Evolutionary conservation across 2,113 vertebrate genomes (phyloP).

Genomic region (Rhombomys opimus): DNA sequence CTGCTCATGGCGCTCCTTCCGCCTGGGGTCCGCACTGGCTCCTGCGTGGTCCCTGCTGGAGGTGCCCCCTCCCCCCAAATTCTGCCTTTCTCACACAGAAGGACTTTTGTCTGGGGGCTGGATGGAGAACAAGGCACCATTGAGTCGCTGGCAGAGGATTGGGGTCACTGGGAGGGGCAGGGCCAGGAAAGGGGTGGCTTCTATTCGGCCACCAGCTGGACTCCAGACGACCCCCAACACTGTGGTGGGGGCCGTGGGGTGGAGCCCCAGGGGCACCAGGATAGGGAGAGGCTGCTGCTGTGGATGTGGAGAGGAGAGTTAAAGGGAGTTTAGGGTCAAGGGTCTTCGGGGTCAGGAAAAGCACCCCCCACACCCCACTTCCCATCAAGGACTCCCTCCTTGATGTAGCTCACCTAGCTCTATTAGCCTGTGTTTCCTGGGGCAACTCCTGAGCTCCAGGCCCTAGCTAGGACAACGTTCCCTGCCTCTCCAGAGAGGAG

Average conservation of each 20-base stretch:
- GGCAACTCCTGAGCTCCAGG: slow-evolving; percentile 5
- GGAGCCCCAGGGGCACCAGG: not conserved
- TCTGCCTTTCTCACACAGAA: slow-evolving; percentile 75
- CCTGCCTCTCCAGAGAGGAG: not conserved
- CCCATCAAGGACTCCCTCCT: not conserved
- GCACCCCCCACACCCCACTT: not conserved
- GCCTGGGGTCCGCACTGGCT: slow-evolving; percentile 73
- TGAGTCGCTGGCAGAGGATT: slow-evolving; percentile 75
- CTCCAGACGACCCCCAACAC: slow-evolving; percentile 69
- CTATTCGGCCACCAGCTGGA: slow-evolving; percentile 73
- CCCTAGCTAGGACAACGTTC: not conserved
- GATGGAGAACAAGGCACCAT: slow-evolving; percentile 76
- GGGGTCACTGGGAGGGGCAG: slow-evolving; percentile 80
- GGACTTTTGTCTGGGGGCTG: slow-evolving; percentile 80
- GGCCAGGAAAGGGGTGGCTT: slow-evolving; percentile 73
- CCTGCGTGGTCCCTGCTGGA: slow-evolving; percentile 71
- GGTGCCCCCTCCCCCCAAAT: slow-evolving; percentile 73
- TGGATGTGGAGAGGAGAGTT: not conserved
- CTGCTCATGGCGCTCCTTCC: slow-evolving; percentile 63
- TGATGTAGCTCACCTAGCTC: not conserved
- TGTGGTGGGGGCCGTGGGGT: not conserved
- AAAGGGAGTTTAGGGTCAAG: not conserved
- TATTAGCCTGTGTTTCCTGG: not conserved
- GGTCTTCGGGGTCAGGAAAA: not conserved
- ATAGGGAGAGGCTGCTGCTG: not conserved